Base-by-base conservation (phyloP, 2,113 vertebrate species). In the cat (Felis catus) region DNA sequence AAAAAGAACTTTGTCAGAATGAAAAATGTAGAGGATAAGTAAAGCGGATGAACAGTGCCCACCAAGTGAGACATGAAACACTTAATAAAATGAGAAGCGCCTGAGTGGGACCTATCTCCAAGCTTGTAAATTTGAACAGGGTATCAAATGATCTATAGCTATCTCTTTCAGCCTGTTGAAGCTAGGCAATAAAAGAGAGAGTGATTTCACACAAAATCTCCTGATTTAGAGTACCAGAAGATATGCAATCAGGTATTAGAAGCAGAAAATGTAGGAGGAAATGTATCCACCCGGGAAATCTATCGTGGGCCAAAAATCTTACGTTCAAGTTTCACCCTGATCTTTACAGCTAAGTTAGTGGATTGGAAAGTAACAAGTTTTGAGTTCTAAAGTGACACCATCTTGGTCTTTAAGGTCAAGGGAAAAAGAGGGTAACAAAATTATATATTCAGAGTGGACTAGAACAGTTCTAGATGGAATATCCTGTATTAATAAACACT, bases 11-110 rank as follows among this genome's bases (percentile, higher is more conserved):
- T 8, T 27, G 23, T 88, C n/a, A 45, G 8, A 88, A 84, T 81
- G 91, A 89, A 94, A 93, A 89, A 78, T 81, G 76, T 8, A 25
- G 48, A 61, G 51, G 23, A 97, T 76, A 68, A 84, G 80, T n/a
- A 66, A 68, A 63, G 73, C 25, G 21, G 68, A 70, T 66, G 23
- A 70, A 53, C 12, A 79, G 63, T 39, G 84, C 13, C 41, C 11
- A 25, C 21, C 4, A 8, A 41, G 29, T 25, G 58, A 86, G 90
- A 86, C 0, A 68, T 21, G 12, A 36, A 87, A 79, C 68, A 27
- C 68, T 80, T 89, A 63, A 81, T 70, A 39, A 78, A 74, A 92
- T 11, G 74, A 79, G 73, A 80, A 4, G 10, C 0, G 1, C 51
- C 10, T 27, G 18, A 65, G 15, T 0, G 27, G 39, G 76, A 79